Evolutionary conservation across 2,113 vertebrate genomes (phyloP).

Genomic region (Chloebia gouldiae): DNA sequence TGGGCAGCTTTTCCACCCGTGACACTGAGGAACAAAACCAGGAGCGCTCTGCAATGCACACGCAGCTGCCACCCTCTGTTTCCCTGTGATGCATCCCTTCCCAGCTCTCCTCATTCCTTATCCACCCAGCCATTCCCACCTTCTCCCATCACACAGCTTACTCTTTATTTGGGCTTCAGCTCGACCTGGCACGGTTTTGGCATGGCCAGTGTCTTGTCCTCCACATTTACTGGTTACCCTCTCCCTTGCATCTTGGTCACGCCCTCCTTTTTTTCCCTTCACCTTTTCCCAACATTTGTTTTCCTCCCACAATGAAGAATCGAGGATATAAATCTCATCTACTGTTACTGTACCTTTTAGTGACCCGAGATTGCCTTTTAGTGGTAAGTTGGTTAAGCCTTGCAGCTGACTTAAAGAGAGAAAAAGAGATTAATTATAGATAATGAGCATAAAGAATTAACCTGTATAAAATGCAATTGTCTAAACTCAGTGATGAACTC

Average conservation of each 20-base stretch:
- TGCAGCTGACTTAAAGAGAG: conserved; percentile 72
- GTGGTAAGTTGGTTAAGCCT: conserved; percentile 56
- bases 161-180: neutral
- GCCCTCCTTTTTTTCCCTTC: neutral
- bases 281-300: neutral
- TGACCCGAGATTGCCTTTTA: neutral
- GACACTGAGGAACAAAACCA: rapidly evolving
- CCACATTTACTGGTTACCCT: neutral
- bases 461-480: neutral
- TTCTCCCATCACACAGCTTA: neutral
- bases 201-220: neutral
- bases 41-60: rapidly evolving
- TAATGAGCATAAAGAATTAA: neutral
- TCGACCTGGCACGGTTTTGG: neutral
- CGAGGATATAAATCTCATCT: neutral
- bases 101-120: neutral
- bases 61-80: rapidly evolving
- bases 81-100: neutral
- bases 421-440: neutral
- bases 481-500: neutral
- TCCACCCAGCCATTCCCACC: neutral
- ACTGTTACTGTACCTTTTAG: conserved; percentile 69
- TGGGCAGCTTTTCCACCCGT: neutral
- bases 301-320: neutral
- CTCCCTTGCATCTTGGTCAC: no score